Base-by-base conservation (phyloP, 2,113 vertebrate species). In the Rhodinocichla rosea region DNA sequence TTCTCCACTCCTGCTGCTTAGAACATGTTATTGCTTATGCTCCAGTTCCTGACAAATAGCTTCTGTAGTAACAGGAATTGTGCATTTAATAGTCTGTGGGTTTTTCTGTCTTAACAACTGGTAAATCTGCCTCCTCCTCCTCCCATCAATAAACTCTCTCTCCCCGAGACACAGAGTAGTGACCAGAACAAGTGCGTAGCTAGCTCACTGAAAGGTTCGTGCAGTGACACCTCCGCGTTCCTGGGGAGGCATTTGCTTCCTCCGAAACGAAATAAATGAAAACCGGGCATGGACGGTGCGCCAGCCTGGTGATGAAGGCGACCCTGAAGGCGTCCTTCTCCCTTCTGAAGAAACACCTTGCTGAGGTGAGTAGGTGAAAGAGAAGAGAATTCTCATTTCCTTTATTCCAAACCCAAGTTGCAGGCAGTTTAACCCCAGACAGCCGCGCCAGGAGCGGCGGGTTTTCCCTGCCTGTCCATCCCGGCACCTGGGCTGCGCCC, bases 181-280 rank as follows among this genome's bases (percentile, higher is more conserved):
- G 24, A 15, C n/a, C 69, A 14, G 28, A 40, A 37, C 27, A 15
- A 65, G 44, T 1, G 9, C 35, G 3, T 1, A 39, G 57, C 11
- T 4, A 7, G 30, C 2, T 16, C 13, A 7, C 13, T 1, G 49
- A 10, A 18, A 49, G 42, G 47, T 5, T 27, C 10, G 1, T 0
- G 11, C 10, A 19, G 6, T 1, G 83, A 20, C 83, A 15, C 39
- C 22, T 33, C 11, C 1, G 1, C 3, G 12, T 0, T 22, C 35
- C 3, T 0, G 56, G 55, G 3, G 70, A 70, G 33, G 39, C 30
- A 7, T 5, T 1, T 1, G 24, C 22, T 68, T 7, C 15, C 6
- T 57, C 45, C 9, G 8, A 62, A 62, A 42, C 4, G 13, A 63
- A 65, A 2, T 4, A 16, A 23, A 28, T 3, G 50, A 26, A 33